Percentiles rank a stretch among this genome's conserved stretches.
Evolutionary conservation across 2,888 invertebrate species (phyloP).

Genomic region (Pristionchus exspectatus): DNA sequence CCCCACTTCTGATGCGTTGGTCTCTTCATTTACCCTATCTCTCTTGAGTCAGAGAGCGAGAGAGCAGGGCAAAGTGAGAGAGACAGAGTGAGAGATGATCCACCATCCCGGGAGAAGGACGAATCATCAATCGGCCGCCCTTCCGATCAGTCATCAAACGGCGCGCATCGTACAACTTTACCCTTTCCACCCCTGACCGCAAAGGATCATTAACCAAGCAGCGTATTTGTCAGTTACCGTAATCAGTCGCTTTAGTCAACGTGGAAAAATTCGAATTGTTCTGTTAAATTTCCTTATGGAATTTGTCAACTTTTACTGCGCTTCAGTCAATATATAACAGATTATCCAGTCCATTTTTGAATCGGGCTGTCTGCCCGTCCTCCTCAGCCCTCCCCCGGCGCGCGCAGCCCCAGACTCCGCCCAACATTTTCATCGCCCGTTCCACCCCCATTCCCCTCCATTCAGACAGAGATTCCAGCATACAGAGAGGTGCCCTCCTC

Average conservation of each 20-base stretch:
- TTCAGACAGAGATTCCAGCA: not conserved
- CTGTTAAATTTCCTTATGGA: no score
- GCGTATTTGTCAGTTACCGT: not conserved
- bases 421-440: not conserved
- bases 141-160: not conserved
- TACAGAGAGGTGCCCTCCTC: not conserved
- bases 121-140: not conserved
- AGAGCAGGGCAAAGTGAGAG: not conserved
- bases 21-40: not conserved
- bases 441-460: not conserved
- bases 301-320: no score
- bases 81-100: no score
- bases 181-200: not conserved
- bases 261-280: no score
- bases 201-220: not conserved
- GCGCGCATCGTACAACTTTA: constrained; percentile 28
- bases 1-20: no score
- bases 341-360: not conserved
- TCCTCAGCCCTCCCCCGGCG: not conserved
- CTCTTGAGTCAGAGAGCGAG: not conserved
- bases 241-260: not conserved
- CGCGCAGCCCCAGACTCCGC: constrained; percentile 31
- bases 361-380: not conserved
- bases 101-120: no score
- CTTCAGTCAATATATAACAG: no score